Evolutionary conservation across 2,888 invertebrate species (phyloP).

Genomic region (Nomada flava): DNA sequence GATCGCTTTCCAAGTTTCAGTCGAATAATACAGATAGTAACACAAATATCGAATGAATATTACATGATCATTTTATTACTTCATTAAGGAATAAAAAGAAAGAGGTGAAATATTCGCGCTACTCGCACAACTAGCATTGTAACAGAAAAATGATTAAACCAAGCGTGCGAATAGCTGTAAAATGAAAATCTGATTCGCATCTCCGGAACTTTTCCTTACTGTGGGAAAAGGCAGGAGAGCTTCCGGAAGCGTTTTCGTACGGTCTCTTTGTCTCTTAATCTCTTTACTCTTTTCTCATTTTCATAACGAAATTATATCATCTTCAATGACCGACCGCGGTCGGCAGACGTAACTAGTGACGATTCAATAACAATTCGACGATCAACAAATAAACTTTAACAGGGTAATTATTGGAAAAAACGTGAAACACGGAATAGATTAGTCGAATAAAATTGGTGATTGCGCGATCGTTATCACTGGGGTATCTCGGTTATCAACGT

Average conservation of each 20-base stretch:
- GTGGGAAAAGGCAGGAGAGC: constrained; percentile 71
- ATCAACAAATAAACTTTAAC: constrained; percentile 28
- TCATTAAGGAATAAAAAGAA: constrained; percentile 57
- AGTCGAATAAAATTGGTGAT: constrained; percentile 42
- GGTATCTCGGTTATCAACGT: constrained; percentile 39
- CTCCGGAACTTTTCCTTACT: constrained; percentile 74
- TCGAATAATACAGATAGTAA: constrained; percentile 67
- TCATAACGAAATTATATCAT: constrained; percentile 19
- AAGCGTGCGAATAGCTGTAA: constrained; percentile 63
- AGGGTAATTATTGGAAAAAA: constrained; percentile 24
- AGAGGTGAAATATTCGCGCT: constrained; percentile 52
- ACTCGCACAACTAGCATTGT: constrained; percentile 64
- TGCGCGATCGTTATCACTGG: constrained; percentile 51
- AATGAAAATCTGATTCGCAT: constrained; percentile 57
- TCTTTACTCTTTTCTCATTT: not conserved
- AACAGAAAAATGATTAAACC: constrained; percentile 54
- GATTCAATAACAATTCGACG: constrained; percentile 28
- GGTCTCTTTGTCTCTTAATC: not conserved
- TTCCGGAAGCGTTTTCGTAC: not conserved
- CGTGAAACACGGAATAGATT: constrained; percentile 19
- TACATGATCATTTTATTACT: constrained; percentile 59
- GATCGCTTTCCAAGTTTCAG: constrained; percentile 58
- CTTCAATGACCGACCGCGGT: constrained; percentile 25
- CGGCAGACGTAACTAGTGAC: constrained; percentile 49
- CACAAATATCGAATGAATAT: constrained; percentile 59